Base-by-base conservation (phyloP, 2,113 vertebrate genomes). In the Redunca redunca region DNA sequence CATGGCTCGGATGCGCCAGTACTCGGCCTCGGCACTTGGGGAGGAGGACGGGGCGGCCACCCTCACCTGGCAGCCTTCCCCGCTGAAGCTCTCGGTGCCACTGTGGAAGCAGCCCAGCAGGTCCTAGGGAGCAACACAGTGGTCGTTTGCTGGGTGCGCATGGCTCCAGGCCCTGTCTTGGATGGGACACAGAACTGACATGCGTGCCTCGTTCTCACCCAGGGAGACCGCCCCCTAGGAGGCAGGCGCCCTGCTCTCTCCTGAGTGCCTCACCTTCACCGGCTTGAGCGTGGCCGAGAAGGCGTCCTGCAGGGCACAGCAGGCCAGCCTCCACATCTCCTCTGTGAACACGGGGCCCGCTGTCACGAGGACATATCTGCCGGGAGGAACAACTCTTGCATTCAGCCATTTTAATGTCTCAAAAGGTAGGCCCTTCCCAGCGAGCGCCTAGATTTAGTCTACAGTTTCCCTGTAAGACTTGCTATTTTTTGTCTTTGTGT, bases 311-410 rank as follows among this genome's bases (percentile, higher is more conserved):
- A 99, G 99, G 12, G 99, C 99, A 19, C 99, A 99, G 98, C 99
- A 99, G 0, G 99, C 99, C 77, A 99, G 98, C 88, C 99, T 98
- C 99, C 99, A 99, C 99, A 99, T 99, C 92, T 99, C 99, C 85
- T 99, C 99, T 0, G 99, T 99, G 97, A 99, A 99, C 96, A 99
- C 99, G 0, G 99, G 99, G 28, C 99, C 99, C 0, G 99, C 99
- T 0, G 99, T 99, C 97, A 99, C 99, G 57, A 99, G 97, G 62
- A 99, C 99, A 1, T 99, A 99, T 98, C 99, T 99, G 98, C 16
- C 96, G 43, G 40, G 58, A 90, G 67, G 77, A 64, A 90, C 64
- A 86, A 2, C 0, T 5, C 55, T 30, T 36, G 28, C 53, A 67
- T 53, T 30, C 30, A 14, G 0, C 15, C 15, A 4, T 77, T 57